phyloP scores from a whole-genome alignment of 2,888 invertebrate species.

The Onchidella celtica region DNA sequence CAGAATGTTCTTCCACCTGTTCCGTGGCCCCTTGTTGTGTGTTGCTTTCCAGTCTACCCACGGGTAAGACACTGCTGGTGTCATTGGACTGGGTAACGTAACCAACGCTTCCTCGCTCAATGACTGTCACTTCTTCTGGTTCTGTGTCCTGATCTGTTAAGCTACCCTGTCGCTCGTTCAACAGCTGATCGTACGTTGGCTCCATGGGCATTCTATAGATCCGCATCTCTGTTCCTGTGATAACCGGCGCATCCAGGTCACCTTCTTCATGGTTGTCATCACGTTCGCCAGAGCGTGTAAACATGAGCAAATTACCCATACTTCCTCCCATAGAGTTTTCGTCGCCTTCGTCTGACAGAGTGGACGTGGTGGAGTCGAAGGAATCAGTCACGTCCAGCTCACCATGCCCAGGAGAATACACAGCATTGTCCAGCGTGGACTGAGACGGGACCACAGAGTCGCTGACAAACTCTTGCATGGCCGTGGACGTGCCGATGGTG shows the following conservation, averaged over 20 bases:
- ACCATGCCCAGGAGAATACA: not conserved
- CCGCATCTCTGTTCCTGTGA: slow-evolving; percentile 1
- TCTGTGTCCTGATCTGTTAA: not conserved
- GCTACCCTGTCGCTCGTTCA: not conserved
- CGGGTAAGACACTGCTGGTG: no score
- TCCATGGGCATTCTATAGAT: not conserved
- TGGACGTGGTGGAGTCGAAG: slow-evolving; percentile 22
- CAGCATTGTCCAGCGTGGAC: slow-evolving; percentile 6
- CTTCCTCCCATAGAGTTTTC: slow-evolving; percentile 13
- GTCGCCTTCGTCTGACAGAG: slow-evolving; percentile 13
- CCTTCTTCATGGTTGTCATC: not conserved
- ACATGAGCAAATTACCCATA: not conserved
- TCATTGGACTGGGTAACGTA: not conserved
- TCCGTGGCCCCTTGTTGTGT: not conserved
- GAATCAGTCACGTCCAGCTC: slow-evolving; percentile 6
- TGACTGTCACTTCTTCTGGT: slow-evolving; percentile 12
- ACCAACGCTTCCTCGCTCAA: not conserved
- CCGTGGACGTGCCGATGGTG: not conserved
- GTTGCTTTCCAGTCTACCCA: rapidly evolving
- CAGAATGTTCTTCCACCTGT: not conserved
- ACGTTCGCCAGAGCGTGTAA: not conserved
- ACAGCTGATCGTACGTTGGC: not conserved
- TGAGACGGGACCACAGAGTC: not conserved
- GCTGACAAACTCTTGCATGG: not conserved
- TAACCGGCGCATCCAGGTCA: not conserved